phyloP scores from a whole-genome alignment of 2,797 vertebrate species.

The Lindbergichthys nudifrons region DNA sequence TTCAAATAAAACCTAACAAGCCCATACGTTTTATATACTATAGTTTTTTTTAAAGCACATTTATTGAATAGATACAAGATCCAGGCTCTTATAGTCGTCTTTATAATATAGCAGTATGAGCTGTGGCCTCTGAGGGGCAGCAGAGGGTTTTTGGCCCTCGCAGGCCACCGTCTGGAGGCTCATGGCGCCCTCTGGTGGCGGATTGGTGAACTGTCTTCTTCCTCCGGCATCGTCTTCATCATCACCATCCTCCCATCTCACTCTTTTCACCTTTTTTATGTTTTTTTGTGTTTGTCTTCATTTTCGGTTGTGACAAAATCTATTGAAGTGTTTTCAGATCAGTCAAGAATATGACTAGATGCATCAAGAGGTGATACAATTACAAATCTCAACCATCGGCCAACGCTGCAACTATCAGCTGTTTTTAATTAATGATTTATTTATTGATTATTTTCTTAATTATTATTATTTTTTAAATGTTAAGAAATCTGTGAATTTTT shows the following conservation, averaged over 20 bases:
- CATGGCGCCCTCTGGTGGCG: constrained; percentile 56
- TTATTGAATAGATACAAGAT: background rate
- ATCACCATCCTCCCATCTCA: constrained; percentile 32
- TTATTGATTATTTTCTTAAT: background rate
- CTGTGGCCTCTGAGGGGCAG: background rate
- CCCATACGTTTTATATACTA: background rate
- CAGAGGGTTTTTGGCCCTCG: constrained; percentile 8
- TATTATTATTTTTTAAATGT: too few species aligned
- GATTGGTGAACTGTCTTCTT: constrained; percentile 12
- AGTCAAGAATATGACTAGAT: background rate
- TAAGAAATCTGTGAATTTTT: too few species aligned
- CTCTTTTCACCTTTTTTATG: constrained; percentile 35
- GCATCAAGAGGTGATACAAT: too few species aligned
- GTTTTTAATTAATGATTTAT: background rate
- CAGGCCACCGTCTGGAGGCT: constrained; percentile 24
- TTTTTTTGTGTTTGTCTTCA: constrained; percentile 52
- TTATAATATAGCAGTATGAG: background rate
- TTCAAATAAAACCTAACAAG: background rate
- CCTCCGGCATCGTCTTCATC: constrained; percentile 11
- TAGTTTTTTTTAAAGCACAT: background rate
- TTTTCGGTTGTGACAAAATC: constrained; percentile 28
- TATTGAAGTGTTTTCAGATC: constrained; percentile 6
- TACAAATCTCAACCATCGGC: too few species aligned
- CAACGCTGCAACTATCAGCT: background rate
- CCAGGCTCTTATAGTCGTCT: background rate